Evolutionary conservation across 2,888 invertebrate species (phyloP), one percentile per base, ranked within the genome.

Genomic region (Coenonympha glycerion): DNA sequence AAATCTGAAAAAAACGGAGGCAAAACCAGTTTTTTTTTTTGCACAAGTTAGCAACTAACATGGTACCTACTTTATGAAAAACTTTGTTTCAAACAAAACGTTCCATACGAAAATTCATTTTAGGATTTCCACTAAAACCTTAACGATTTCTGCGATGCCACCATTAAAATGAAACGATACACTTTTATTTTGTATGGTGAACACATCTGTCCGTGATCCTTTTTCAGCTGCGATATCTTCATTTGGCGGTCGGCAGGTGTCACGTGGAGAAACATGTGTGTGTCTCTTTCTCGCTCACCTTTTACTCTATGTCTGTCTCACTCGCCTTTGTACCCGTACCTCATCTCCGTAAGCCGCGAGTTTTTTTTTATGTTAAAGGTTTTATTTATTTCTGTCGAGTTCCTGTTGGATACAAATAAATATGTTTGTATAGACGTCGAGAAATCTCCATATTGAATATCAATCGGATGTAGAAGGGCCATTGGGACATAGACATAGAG

Each of bases 221-320:
- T 76, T 79, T 79, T 82, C 86, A 85, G 86, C 86, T 86, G 86
- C 83, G 86, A 86, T 86, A 79, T 87, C 87, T 87, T 86, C 85
- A 87, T 87, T 86, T 85, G 84, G 79, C 77, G 77, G 83, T 68
- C 81, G 77, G 84, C 86, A 87, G 85, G 86, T 87, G 87, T 84
- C 85, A 85, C 82, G 83, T 81, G 84, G 79, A 69, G 61, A 59
- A 51, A 63, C 44, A 28, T 49, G 57, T 52, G 16, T 16, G 33
- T 57, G 4, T 77, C 79, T 49, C 70, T 45, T 52, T 81, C 68
- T 3, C 56, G 60, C 76, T 16, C 18, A 11, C 11, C 6, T 47
- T 11, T 2, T 19, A 22, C 4, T 40, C 52, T 68, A 61, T 59
- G 28, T 19, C 60, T 45, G 16, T 80, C 76, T 62, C 75, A 63